These are phyloP conservation scores for Uromys caudimaculatus DNA, from an alignment of 2,797 vertebrate genomes.

Conservation along the genomic window DNA sequence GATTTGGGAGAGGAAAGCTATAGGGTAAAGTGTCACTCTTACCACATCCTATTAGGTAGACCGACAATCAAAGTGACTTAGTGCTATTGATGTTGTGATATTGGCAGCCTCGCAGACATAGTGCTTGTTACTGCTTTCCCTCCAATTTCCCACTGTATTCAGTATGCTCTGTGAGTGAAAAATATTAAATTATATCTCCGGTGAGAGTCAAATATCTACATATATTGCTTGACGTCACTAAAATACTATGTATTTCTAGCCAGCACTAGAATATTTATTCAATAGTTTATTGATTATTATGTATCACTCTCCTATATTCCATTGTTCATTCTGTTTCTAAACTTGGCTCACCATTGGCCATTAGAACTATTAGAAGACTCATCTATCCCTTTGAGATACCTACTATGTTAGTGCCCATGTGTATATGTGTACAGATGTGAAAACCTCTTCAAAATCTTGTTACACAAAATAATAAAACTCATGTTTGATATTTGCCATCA, in stretches of 20 bases:
- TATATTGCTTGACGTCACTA: not conserved
- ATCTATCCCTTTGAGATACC: not conserved
- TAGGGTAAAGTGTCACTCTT: not conserved
- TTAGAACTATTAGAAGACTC: not conserved
- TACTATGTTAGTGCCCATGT: not conserved
- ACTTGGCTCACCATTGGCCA: not conserved
- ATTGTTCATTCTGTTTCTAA: not conserved
- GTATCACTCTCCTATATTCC: not conserved
- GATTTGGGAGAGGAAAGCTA: not conserved
- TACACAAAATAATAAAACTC: not conserved
- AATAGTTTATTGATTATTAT: not conserved
- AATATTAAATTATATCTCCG: not conserved
- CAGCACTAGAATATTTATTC: not conserved
- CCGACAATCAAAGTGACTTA: not conserved
- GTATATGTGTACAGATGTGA: not conserved
- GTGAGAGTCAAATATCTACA: not conserved
- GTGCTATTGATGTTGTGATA: not conserved
- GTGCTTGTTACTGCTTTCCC: not conserved
- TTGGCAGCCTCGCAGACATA: not conserved
- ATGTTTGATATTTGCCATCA: not conserved
- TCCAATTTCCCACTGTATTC: not conserved
- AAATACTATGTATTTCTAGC: not conserved
- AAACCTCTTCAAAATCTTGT: not conserved
- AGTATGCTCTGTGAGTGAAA: not conserved
- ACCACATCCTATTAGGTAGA: not conserved